Evolutionary conservation across 2,113 vertebrate genomes (phyloP).

Genomic region (Galeopterus variegatus): DNA sequence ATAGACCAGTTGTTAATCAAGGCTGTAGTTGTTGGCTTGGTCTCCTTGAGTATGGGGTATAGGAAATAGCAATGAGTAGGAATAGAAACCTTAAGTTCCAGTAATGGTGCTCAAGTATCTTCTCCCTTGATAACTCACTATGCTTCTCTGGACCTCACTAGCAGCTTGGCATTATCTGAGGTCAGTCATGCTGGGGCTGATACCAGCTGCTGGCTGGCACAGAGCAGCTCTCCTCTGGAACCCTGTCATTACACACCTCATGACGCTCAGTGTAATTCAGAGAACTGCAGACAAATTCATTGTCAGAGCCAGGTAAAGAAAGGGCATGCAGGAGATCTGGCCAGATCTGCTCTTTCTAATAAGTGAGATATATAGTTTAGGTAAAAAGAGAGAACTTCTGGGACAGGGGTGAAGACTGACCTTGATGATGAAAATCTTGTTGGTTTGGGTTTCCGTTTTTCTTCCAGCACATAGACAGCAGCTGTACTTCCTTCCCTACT

Average conservation of each 20-base stretch:
- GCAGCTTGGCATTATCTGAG: background rate
- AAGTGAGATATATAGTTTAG: background rate
- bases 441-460: background rate
- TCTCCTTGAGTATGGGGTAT: background rate
- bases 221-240: background rate
- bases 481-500: background rate
- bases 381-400: background rate
- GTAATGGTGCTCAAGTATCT: background rate
- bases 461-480: background rate
- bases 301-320: background rate
- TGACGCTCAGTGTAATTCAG: background rate
- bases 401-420: background rate
- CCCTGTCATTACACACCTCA: background rate
- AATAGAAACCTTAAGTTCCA: background rate
- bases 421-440: background rate
- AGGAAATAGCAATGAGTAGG: background rate
- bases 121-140: background rate
- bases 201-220: background rate
- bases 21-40: background rate
- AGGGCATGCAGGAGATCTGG: background rate
- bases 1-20: background rate
- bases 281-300: background rate
- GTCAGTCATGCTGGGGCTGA: background rate
- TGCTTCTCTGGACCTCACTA: background rate
- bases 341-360: background rate